Base-by-base conservation (phyloP, 2,888 invertebrate species). In the Cyclophora albipunctata region DNA sequence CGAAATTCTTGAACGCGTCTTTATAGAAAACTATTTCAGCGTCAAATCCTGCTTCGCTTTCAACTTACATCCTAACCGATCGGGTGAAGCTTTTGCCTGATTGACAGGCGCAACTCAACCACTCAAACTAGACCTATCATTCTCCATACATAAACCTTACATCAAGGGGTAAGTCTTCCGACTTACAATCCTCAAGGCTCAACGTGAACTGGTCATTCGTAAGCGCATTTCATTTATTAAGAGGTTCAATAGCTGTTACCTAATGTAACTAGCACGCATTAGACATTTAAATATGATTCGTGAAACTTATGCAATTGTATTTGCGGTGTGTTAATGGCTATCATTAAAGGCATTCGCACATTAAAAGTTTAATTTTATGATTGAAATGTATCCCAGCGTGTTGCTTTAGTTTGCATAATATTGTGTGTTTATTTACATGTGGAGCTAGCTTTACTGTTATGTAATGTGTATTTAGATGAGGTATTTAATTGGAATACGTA, bases 261-360 rank as follows among this genome's bases (percentile, higher is more conserved):
- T 69, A 78, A 83, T 85, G 81, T 73, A 71, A 78, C 75, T 78
- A 59, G 67, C 63, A 68, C 69, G 69, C 73, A 83, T 84, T 77
- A 76, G 67, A 75, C 69, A 78, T 84, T 81, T 78, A 84, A 81
- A 79, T 80, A 75, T 74, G 64, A 67, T 86, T 84, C 85, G 75
- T 64, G 74, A 73, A 83, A 83, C 81, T 80, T 76, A 76, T 78
- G 75, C 73, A 77, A 78, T 74, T 75, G 65, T 56, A 56, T 58
- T 55, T 58, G 53, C 62, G 58, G 64, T 67, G 60, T 57, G 63
- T 67, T 73, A 73, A 74, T 77, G 69, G 71, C 71, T 70, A 66
- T 63, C 63, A 69, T 75, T 70, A 69, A 57, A 70, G 66, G 61
- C 62, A 60, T 65, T 62, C 58, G 57, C 62, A 60, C 53, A 54